These are phyloP conservation scores for Anthoscopus minutus DNA, from an alignment of 2,113 vertebrate species.

Conservation along the genomic window DNA sequence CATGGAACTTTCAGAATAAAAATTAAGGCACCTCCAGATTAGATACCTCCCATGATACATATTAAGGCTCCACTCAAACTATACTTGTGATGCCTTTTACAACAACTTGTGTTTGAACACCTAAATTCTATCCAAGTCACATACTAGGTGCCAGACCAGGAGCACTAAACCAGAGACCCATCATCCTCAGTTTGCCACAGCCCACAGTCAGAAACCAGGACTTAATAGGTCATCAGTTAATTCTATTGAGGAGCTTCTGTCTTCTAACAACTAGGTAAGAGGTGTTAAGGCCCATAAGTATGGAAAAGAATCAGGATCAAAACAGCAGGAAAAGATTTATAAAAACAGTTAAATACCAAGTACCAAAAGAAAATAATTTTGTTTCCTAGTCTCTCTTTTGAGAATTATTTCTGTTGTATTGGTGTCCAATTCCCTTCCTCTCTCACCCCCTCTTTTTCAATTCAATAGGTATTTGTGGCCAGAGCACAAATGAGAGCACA, in stretches of 20 bases:
- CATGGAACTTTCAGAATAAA: not conserved
- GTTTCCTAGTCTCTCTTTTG: not conserved
- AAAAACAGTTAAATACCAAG: not conserved
- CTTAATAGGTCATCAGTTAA: not conserved
- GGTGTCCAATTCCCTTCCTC: not conserved
- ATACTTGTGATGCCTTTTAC: not conserved
- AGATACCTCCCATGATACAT: not conserved
- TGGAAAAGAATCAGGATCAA: not conserved
- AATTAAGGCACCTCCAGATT: not conserved
- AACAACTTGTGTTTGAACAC: not conserved
- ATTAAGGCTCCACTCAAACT: not conserved
- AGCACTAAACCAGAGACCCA: not conserved
- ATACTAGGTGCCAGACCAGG: not conserved
- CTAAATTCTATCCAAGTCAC: not conserved
- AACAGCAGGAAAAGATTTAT: not conserved
- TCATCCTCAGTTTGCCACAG: not conserved
- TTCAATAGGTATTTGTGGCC: not conserved
- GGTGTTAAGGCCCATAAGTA: not conserved
- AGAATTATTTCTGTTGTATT: not conserved
- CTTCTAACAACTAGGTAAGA: not conserved
- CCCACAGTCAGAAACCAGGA: not conserved
- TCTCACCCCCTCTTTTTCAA: not conserved
- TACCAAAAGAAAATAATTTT: not conserved
- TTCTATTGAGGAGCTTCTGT: not conserved
- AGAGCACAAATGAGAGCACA: not conserved